Evolutionary conservation across 2,888 invertebrate species (phyloP), one percentile per base, ranked within the genome.

Genomic region (Romanomermis culicivorax): DNA sequence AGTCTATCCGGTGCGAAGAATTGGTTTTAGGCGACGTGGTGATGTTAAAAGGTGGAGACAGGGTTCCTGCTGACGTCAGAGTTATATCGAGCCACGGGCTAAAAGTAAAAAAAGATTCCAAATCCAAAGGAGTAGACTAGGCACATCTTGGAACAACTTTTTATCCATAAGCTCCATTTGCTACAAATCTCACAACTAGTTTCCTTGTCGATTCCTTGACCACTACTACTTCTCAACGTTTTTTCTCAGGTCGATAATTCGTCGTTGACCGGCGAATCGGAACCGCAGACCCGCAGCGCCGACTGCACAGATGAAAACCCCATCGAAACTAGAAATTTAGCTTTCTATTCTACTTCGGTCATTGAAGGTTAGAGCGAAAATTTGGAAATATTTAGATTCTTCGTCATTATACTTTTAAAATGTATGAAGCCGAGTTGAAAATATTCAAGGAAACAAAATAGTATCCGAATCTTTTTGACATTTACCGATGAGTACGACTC

Each of bases 271-370:
- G 88, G 88, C 65, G 88, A 89, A 75, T 88, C 88, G 56, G 88
- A 88, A 71, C 88, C 88, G n/a, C 88, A 88, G 68, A 83, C 84
- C 14, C 72, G 89, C 68, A 80, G 83, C 65, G 74, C 84, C 42
- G 88, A 89, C 58, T 85, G 82, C 71, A 89, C 89, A 63, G 81
- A 87, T 72, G 87, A 88, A 66, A 89, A 91, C 73, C 89, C 89
- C 1, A 65, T 89, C 67, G 88, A 88, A 77, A 88, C 88, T 60
- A 86, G 85, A 74, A 89, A 89, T 72, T 76, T 89, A 70, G 87
- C 86, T 59, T 89, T 88, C 76, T 88, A 88, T 77, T 88, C 88
- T 52, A 89, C 88, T 59, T 88, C 88, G 72, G 88, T 88, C 64
- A 87, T 89, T 55, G 88, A 89, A 75, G 88, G 88, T 69, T 79